Evolutionary conservation across 2,797 vertebrate genomes (phyloP).

Genomic region (Paratrypauchen microcephalus): DNA sequence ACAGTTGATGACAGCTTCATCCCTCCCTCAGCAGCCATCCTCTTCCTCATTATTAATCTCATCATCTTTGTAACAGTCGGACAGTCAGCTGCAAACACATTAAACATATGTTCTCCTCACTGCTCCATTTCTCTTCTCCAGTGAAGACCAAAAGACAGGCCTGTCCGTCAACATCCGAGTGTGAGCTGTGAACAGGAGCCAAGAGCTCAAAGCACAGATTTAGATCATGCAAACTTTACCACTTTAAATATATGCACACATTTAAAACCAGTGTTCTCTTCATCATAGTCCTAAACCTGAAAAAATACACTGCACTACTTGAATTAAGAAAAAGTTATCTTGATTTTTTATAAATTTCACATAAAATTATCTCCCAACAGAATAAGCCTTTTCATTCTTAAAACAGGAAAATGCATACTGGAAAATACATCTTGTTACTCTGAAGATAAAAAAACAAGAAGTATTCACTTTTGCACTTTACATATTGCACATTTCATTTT

Average conservation of each 20-base stretch:
- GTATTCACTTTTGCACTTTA: too few relatives aligned
- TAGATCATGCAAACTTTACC: neutral
- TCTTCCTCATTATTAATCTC: slow-evolving; percentile 73
- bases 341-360: too few relatives aligned
- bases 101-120: slow-evolving; percentile 63
- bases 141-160: slow-evolving; percentile 11
- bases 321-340: too few relatives aligned
- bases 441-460: too few relatives aligned
- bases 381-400: too few relatives aligned
- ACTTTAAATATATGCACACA: too few relatives aligned
- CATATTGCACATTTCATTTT: too few relatives aligned
- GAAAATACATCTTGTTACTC: too few relatives aligned
- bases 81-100: slow-evolving; percentile 67
- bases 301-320: neutral
- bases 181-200: slow-evolving; percentile 15
- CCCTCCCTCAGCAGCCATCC: slow-evolving; percentile 75
- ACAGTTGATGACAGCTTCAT: slow-evolving; percentile 78
- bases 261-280: neutral
- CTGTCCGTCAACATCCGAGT: slow-evolving; percentile 28
- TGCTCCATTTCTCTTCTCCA: slow-evolving; percentile 34
- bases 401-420: too few relatives aligned
- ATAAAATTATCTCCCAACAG: too few relatives aligned
- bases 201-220: slow-evolving; percentile 10
- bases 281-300: neutral
- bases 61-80: slow-evolving; percentile 73